Percentiles rank a stretch among this genome's conserved stretches.
Conservation (phyloP, 2,797 vertebrate genomes). For the Alosa sapidissima region DNA sequence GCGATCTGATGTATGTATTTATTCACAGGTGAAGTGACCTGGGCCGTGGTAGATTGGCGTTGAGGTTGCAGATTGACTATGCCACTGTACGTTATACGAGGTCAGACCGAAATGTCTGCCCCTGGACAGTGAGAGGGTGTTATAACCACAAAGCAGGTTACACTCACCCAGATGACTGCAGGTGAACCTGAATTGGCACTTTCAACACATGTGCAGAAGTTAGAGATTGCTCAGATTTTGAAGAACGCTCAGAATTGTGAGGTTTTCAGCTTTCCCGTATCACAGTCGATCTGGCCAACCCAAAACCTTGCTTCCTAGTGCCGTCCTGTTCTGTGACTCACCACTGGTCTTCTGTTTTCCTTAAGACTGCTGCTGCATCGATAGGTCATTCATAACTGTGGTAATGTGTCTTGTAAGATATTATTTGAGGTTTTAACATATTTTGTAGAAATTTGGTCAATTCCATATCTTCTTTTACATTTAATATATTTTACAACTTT, state of each 20-base stretch:
- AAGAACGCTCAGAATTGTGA: background rate
- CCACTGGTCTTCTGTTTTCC: background rate
- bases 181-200: background rate
- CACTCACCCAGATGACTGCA: background rate
- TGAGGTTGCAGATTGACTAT: background rate
- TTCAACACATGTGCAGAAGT: background rate
- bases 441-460: constrained; percentile 52
- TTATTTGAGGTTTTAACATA: constrained; percentile 57
- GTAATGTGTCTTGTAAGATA: constrained; percentile 49
- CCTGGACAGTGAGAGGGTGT: constrained; percentile 31
- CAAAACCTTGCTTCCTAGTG: too few species aligned
- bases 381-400: constrained; percentile 45
- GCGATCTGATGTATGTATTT: background rate
- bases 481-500: constrained; percentile 31
- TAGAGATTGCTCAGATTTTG: background rate
- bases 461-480: constrained; percentile 48
- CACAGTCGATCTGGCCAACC: too few species aligned
- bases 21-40: background rate
- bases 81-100: background rate
- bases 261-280: constrained; percentile 59
- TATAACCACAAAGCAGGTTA: background rate
- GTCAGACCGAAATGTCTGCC: too few species aligned
- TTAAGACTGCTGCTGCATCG: constrained; percentile 62
- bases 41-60: background rate
- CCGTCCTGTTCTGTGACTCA: too few species aligned